A percentile compares a stretch with the other conserved stretches of the same genome.
Evolutionary conservation across 1,140 invertebrate species (phyloP).

Genomic region (Leptonema lineaticorne): DNA sequence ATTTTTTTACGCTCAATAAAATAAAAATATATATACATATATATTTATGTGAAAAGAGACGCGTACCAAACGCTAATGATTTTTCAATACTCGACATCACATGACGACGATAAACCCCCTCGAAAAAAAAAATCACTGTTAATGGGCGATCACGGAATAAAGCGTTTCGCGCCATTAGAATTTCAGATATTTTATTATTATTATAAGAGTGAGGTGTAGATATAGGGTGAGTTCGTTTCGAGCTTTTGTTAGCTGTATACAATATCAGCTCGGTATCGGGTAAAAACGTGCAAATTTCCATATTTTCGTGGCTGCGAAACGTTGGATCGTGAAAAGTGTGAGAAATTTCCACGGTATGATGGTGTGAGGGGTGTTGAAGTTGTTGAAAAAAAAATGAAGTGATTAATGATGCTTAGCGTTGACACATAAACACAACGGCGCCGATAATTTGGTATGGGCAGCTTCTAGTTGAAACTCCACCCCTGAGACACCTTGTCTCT

Average conservation of each 20-base stretch:
- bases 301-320: constrained; percentile 13
- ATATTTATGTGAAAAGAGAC: not conserved
- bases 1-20: no score
- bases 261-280: constrained; percentile 19
- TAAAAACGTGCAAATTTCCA: constrained; percentile 25
- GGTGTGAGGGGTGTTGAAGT: not conserved
- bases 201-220: not conserved
- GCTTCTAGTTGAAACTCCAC: not conserved
- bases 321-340: not conserved
- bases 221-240: not conserved
- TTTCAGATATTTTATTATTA: constrained; percentile 22
- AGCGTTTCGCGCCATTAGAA: constrained; percentile 23
- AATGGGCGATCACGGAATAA: constrained; percentile 18
- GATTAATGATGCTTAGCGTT: constrained; percentile 31
- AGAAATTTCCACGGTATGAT: no score
- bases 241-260: constrained; percentile 10
- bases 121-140: constrained; percentile 4
- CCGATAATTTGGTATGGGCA: constrained; percentile 22
- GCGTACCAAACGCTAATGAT: not conserved
- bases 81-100: constrained; percentile 2
- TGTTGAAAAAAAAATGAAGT: constrained; percentile 22
- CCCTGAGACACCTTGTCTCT: not conserved
- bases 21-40: not conserved
- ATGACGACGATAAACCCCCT: not conserved
- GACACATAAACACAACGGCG: constrained; percentile 29